Conservation (phyloP, 92 coral and sea anemone genomes). For the Blastomussa wellsi region DNA sequence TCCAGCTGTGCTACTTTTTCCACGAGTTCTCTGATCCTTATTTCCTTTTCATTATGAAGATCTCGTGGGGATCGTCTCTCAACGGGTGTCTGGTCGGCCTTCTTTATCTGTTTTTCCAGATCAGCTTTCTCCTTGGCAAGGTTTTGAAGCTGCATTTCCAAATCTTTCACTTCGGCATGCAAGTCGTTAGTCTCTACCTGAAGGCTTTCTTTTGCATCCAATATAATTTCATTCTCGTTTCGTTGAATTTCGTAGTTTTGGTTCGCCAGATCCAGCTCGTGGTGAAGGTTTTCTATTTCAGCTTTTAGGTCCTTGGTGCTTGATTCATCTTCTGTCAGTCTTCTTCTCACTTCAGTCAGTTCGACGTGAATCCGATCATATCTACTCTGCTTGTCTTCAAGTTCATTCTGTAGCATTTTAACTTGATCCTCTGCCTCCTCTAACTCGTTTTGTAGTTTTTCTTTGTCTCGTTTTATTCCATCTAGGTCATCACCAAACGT, state of each 20-base stretch:
- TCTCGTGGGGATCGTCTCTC: slow-evolving; percentile 50
- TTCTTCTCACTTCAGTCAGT: slow-evolving; percentile 54
- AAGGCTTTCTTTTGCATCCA: slow-evolving; percentile 63
- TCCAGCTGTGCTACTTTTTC: slow-evolving; percentile 54
- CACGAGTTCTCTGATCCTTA: slow-evolving; percentile 46
- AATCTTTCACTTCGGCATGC: slow-evolving; percentile 39
- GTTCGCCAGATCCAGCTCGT: slow-evolving; percentile 72
- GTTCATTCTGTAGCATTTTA: slow-evolving; percentile 52
- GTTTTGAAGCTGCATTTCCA: slow-evolving; percentile 41
- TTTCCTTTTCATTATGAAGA: slow-evolving; percentile 63
- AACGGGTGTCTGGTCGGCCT: slow-evolving; percentile 5
- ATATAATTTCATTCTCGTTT: slow-evolving; percentile 67
- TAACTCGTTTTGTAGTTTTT: slow-evolving; percentile 65
- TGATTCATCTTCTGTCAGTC: slow-evolving; percentile 60
- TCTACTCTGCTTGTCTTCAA: slow-evolving; percentile 59
- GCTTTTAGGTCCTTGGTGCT: slow-evolving; percentile 66
- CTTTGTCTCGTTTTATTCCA: slow-evolving; percentile 76
- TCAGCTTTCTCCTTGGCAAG: slow-evolving; percentile 48
- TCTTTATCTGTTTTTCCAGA: slow-evolving; percentile 53
- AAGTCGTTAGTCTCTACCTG: slow-evolving; percentile 51
- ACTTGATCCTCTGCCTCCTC: slow-evolving; percentile 65
- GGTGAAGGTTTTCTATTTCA: slow-evolving; percentile 65
- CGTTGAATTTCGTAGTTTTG: slow-evolving; percentile 73
- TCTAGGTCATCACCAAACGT: slow-evolving; percentile 82
- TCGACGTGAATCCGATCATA: slow-evolving; percentile 61